A percentile compares a stretch with the other conserved stretches of the same genome.
These are phyloP conservation scores for Aphrocallistes beatrix DNA, from an alignment of 37 sponge, comb jelly and placozoan genomes.

Conservation along the genomic window DNA sequence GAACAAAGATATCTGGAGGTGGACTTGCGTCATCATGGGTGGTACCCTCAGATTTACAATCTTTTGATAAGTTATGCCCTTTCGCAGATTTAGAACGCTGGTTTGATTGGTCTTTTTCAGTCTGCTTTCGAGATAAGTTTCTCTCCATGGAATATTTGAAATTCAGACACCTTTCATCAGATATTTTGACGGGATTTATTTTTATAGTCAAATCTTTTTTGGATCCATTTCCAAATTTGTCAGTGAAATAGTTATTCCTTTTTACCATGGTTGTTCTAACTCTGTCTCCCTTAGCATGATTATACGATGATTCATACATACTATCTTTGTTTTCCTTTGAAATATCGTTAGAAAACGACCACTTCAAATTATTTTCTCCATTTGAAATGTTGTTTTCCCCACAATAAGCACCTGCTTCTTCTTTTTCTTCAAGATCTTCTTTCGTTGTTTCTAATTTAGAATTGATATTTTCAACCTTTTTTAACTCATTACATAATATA, in stretches of 20 bases:
- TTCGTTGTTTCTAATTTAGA: no score
- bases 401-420: not conserved
- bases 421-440: no score
- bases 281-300: no score
- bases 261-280: no score
- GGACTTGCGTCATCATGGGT: not conserved
- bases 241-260: not conserved
- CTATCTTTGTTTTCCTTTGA: constrained; percentile 9
- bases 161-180: constrained; percentile 7
- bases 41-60: not conserved
- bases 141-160: not conserved
- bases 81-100: no score
- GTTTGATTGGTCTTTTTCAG: not conserved
- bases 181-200: not conserved
- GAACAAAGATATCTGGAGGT: not conserved
- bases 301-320: no score
- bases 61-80: not conserved
- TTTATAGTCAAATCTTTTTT: not conserved
- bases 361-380: no score
- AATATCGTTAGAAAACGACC: no score
- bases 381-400: not conserved
- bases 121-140: not conserved
- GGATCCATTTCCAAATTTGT: not conserved
- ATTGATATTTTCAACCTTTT: no score
- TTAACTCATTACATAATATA: no score